Evolutionary conservation across 2,888 invertebrate genomes (phyloP).

Genomic region (Latrodectus elegans): DNA sequence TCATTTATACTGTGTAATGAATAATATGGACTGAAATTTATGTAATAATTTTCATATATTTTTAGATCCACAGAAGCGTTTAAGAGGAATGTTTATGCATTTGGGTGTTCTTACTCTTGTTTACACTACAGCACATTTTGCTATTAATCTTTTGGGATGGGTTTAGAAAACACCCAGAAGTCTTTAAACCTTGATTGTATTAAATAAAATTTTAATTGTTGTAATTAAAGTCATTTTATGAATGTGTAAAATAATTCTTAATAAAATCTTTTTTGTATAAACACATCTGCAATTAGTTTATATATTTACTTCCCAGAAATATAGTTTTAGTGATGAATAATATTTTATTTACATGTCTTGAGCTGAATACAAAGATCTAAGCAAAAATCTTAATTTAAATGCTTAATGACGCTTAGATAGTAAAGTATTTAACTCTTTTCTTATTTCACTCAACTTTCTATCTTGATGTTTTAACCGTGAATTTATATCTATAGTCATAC

Average conservation of each 20-base stretch:
- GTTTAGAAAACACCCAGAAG: constrained; percentile 40
- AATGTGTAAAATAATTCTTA: constrained; percentile 6
- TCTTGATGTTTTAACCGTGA: constrained; percentile 64
- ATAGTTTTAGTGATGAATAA: constrained; percentile 39
- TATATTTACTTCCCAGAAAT: no score
- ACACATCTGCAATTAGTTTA: not conserved
- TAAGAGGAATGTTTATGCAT: constrained; percentile 73
- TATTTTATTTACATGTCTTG: constrained; percentile 67
- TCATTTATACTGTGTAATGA: not conserved
- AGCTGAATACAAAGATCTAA: constrained; percentile 62
- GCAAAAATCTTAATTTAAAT: constrained; percentile 16
- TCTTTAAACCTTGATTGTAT: not conserved
- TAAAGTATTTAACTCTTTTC: constrained; percentile 62
- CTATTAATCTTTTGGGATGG: constrained; percentile 71
- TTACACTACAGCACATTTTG: constrained; percentile 72
- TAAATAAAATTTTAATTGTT: constrained; percentile 13
- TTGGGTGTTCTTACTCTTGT: constrained; percentile 74
- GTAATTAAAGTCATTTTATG: not conserved
- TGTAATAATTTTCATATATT: not conserved
- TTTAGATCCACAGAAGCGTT: constrained; percentile 74
- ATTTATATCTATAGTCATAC: constrained; percentile 63
- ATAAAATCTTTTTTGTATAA: constrained; percentile 7
- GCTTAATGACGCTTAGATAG: constrained; percentile 49
- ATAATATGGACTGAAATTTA: not conserved
- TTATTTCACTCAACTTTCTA: constrained; percentile 57